phyloP scores from a whole-genome alignment of 2,888 invertebrate genomes.

The Laspeyria flexula region DNA sequence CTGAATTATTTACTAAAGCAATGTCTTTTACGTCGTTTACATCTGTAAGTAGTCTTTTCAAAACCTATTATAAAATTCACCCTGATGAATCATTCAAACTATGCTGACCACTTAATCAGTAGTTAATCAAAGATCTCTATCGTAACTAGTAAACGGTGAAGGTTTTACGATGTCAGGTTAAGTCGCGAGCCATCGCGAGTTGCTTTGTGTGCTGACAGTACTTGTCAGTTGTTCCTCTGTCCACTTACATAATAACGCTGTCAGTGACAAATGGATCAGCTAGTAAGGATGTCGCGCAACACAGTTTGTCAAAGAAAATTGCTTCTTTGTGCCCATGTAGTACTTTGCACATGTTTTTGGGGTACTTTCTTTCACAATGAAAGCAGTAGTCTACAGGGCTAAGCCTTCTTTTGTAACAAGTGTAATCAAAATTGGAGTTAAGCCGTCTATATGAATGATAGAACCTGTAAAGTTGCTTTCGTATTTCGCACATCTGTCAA shows the following conservation, averaged over 20 bases:
- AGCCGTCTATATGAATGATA: no score
- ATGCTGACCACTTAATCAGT: conserved; percentile 3
- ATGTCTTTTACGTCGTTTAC: no score
- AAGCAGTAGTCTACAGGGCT: no score
- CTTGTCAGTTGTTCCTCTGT: conserved; percentile 31
- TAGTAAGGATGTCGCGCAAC: conserved; percentile 21
- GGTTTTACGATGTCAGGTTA: conserved; percentile 32
- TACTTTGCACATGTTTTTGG: neutral
- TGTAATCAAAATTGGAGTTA: no score
- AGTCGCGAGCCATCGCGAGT: conserved; percentile 17
- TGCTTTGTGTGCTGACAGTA: conserved; percentile 30
- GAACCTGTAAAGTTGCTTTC: no score
- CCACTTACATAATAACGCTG: conserved; percentile 38
- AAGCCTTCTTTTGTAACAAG: no score
- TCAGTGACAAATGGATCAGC: conserved; percentile 43
- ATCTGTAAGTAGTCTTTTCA: no score
- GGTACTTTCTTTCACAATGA: neutral
- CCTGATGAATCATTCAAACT: neutral
- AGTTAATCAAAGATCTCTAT: conserved; percentile 6
- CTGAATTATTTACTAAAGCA: no score
- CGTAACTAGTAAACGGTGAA: conserved; percentile 15
- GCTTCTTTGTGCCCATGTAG: neutral
- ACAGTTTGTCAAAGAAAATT: conserved; percentile 22
- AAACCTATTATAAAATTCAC: neutral
- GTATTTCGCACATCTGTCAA: no score